Evolutionary conservation across 2,888 invertebrate genomes (phyloP), one percentile per base, ranked within the genome.

Genomic region (Byasa hedistus): DNA sequence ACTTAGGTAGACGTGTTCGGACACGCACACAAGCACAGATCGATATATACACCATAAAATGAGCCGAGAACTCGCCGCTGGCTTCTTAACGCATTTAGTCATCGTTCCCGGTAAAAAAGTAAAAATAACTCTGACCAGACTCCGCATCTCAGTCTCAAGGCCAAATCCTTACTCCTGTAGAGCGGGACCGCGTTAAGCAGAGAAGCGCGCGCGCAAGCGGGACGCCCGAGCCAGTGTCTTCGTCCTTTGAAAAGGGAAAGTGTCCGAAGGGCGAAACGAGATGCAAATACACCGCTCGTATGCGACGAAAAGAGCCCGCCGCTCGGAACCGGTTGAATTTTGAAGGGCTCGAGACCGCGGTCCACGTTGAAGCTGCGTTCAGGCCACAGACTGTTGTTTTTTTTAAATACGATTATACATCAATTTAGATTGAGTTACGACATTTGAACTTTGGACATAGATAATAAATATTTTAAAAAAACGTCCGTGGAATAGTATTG

Each of bases 161-260:
- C 86, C 89, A 91, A 86, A 82, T 86, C 87, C 89, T 88, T 83
- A 80, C 80, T 83, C 81, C 77, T 74, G 72, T 65, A 61, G 79
- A 84, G n/a, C 71, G 76, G 71, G 84, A 89, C 73, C 51, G 52
- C 59, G 3, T 73, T 1, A 76, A 77, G 83, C 57, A 8, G 64
- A 62, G 22, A 19, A 1, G 1, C 0, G 19, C 22, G 56, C 0
- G 75, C 2, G 12, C 2, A 73, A 89, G 27, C 73, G 73, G 69
- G 86, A 86, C 61, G 57, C 51, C 51, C 55, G 44, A 75, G 62
- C 70, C 73, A 76, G 84, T 85, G 87, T 88, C 89, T 91, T 91
- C 91, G 91, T 90, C 89, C 90, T 90, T 91, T 91, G 81, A 90
- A 91, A 91, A 91, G 90, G 91, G 91, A 91, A 91, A 91, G 91